phyloP scores from a whole-genome alignment of 1,140 invertebrate species.

The Argopecten irradians region DNA sequence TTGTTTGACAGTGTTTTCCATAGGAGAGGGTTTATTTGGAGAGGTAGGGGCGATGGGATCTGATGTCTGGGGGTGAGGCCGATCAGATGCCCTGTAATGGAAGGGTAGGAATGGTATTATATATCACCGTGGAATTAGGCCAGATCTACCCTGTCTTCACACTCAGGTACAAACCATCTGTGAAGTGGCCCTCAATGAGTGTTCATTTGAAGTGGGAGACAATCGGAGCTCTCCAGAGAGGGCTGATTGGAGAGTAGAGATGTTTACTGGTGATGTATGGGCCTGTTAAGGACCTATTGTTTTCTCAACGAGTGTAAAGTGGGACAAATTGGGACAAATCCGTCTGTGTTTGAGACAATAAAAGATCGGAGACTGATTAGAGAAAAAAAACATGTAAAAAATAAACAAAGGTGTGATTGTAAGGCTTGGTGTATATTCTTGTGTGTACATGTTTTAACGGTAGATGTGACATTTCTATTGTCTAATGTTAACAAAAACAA shows the following conservation, averaged over 20 bases:
- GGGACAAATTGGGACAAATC: background rate
- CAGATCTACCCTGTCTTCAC: background rate
- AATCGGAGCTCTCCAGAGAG: background rate
- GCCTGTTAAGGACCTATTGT: background rate
- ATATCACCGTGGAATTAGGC: background rate
- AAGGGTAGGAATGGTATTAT: background rate
- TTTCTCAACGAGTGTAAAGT: background rate
- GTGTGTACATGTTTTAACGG: background rate
- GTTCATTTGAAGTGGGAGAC: slow-evolving; percentile 13
- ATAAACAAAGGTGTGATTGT: background rate
- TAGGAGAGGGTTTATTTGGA: background rate
- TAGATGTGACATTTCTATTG: background rate
- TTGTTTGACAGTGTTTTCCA: background rate
- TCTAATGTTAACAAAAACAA: background rate
- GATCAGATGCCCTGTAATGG: too few species aligned
- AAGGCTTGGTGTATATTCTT: background rate
- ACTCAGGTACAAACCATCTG: background rate
- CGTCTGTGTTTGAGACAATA: background rate
- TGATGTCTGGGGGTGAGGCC: too few species aligned
- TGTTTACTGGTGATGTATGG: background rate
- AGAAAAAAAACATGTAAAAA: background rate
- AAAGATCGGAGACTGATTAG: background rate
- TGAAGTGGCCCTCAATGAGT: background rate
- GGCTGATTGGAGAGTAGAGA: background rate
- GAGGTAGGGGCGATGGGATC: background rate